These are phyloP conservation scores for Poeciliopsis retropinna DNA, from an alignment of 2,113 vertebrate species.

Conservation along the genomic window DNA sequence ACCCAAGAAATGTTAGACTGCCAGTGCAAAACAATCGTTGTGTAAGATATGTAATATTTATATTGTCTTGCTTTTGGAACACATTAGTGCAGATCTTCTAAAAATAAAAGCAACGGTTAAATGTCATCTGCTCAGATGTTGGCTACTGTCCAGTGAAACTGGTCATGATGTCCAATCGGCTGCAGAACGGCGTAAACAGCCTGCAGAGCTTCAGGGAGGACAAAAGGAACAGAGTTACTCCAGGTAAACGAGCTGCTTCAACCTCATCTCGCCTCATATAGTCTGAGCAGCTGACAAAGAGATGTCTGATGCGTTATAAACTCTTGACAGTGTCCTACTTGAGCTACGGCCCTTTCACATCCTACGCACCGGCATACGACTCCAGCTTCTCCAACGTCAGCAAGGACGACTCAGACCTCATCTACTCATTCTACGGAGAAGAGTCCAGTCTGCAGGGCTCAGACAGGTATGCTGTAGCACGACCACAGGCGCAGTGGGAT, in stretches of 20 bases:
- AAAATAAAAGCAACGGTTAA: background rate
- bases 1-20: no score
- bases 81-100: background rate
- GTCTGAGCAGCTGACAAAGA: background rate
- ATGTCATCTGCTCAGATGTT: constrained; percentile 77
- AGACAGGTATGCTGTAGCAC: constrained; percentile 84
- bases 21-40: no score
- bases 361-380: constrained; percentile 93
- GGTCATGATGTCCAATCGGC: constrained; percentile 90
- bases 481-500: constrained; percentile 6
- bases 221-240: constrained; percentile 94
- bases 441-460: constrained; percentile 85
- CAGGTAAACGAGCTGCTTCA: constrained; percentile 75
- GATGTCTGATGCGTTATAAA: background rate
- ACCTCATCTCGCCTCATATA: background rate
- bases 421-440: constrained; percentile 91
- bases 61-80: background rate
- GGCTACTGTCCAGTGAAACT: constrained; percentile 91
- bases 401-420: constrained; percentile 95
- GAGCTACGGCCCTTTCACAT: constrained; percentile 95
- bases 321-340: constrained; percentile 88
- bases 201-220: constrained; percentile 97
- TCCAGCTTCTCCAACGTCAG: constrained; percentile 95
- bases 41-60: background rate
- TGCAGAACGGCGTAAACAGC: constrained; percentile 92